Evolutionary conservation across 2,113 vertebrate species (phyloP), one percentile per base, ranked within the genome.

Genomic region (Hepsetus odoe): DNA sequence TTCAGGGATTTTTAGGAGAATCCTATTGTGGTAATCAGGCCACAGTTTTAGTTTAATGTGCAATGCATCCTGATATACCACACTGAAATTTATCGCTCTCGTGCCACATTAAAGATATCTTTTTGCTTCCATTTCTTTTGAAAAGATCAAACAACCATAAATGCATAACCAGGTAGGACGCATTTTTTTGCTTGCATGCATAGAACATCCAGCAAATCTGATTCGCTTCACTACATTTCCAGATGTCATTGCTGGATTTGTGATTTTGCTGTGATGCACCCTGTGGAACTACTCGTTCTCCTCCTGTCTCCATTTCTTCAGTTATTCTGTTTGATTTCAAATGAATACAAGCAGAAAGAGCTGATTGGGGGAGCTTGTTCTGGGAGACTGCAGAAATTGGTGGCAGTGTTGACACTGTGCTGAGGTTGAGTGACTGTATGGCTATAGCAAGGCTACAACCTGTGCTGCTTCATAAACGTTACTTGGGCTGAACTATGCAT

Each of bases 401-500:
- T 65, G 46, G 28, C 32, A 55, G 22, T 53, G 26, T 33, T 66
- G 10, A 11, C 2, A 53, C 53, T 33, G 14, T 8, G 6, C n/a
- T 69, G 42, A 61, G 35, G 69, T 40, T 74, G 70, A 22, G 4
- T 56, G 53, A 56, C n/a, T n/a, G n/a, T n/a, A n/a, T n/a, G n/a
- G n/a, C n/a, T n/a, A 74, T 62, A 78, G 53, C 71, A 11, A 12
- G 64, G 67, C 55, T 65, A 28, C 38, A 69, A 40, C 42, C 67
- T 55, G 24, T 35, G 14, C 33, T 38, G 56, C 56, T 65, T 81
- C 40, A 78, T 40, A 55, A 22, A 46, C 67, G 20, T 55, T 70
- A 78, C 67, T 35, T 61, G 55, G 75, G 44, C 66, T 51, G 61
- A 30, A n/a, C 69, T 40, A n/a, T n/a, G n/a, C n/a, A n/a, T n/a